Conservation (phyloP, 2,113 vertebrate genomes). For the Tapirus terrestris region DNA sequence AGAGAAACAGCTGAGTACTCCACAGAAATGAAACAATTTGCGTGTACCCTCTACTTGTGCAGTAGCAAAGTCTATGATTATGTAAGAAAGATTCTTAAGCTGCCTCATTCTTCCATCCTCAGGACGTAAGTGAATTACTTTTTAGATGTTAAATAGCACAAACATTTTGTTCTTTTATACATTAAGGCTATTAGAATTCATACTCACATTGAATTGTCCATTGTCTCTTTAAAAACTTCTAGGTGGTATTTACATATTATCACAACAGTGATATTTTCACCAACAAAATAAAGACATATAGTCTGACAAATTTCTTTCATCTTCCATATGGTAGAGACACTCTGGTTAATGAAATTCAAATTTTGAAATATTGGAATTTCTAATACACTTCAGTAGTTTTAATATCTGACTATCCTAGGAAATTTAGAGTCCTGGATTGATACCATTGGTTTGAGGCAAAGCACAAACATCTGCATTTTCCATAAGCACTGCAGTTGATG, state of each 20-base stretch:
- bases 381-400: background rate
- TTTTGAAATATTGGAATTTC: background rate
- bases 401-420: background rate
- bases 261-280: background rate
- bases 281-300: background rate
- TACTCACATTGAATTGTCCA: background rate
- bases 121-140: conserved; percentile 81
- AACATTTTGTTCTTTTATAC: background rate
- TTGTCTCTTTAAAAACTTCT: conserved; percentile 39
- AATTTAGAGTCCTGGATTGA: background rate
- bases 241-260: background rate
- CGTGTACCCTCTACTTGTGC: conserved; percentile 82
- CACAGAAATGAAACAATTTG: conserved; percentile 83
- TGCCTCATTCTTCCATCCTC: conserved; percentile 84
- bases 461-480: background rate
- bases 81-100: conserved; percentile 79
- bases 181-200: background rate
- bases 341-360: background rate
- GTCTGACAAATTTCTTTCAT: background rate
- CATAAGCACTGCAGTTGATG: background rate
- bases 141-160: background rate
- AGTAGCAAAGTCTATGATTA: conserved; percentile 79
- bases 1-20: conserved; percentile 79
- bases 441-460: background rate
- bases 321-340: background rate